A percentile compares a stretch with the other conserved stretches of the same genome.
Evolutionary conservation across 2,113 vertebrate genomes (phyloP).

Genomic region (Proterorhinus semilunaris): DNA sequence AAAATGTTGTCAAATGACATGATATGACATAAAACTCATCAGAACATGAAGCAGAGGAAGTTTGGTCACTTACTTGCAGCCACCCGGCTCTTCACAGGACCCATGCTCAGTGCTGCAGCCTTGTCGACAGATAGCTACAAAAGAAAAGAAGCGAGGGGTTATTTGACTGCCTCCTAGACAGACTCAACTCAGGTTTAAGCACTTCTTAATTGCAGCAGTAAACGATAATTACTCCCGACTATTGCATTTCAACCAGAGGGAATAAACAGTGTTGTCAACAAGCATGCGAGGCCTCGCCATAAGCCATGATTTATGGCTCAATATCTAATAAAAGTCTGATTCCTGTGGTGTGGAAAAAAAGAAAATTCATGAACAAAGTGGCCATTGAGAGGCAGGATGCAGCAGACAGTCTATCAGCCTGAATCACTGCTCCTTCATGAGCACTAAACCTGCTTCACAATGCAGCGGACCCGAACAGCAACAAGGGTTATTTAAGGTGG

Average conservation of each 20-base stretch:
- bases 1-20: constrained; percentile 13
- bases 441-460: constrained; percentile 14
- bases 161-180: constrained; percentile 16
- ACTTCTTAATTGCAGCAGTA: constrained; percentile 31
- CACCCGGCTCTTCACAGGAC: constrained; percentile 90
- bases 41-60: neutral
- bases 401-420: constrained; percentile 53
- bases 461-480: no score
- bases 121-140: constrained; percentile 92
- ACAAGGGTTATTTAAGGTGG: no score
- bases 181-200: constrained; percentile 16
- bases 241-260: constrained; percentile 23
- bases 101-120: constrained; percentile 96
- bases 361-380: constrained; percentile 29
- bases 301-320: constrained; percentile 8
- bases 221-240: constrained; percentile 27
- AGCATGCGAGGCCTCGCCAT: constrained; percentile 8
- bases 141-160: constrained; percentile 20
- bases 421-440: constrained; percentile 50
- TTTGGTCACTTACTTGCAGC: constrained; percentile 87
- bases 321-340: constrained; percentile 16
- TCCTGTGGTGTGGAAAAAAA: constrained; percentile 11
- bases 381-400: constrained; percentile 31
- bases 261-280: constrained; percentile 32
- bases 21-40: constrained; percentile 31